phyloP scores from a whole-genome alignment of 2,888 invertebrate genomes.

The Amaurobius ferox region DNA sequence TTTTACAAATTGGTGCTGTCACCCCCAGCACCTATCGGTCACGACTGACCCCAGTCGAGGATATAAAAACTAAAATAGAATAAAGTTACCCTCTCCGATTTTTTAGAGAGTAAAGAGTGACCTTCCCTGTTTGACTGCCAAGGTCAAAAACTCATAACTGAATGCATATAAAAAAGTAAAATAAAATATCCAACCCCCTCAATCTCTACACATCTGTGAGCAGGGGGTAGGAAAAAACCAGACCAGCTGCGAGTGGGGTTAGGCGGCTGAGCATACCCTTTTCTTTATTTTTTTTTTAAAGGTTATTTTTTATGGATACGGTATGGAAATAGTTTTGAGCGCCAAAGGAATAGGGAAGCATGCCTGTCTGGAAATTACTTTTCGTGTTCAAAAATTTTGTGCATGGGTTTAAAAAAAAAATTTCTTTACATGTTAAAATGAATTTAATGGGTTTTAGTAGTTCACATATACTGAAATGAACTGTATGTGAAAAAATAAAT shows the following conservation, averaged over 20 bases:
- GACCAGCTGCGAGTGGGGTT: slow-evolving; percentile 43
- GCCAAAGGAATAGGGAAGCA: too few species aligned
- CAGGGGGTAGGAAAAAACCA: slow-evolving; percentile 27
- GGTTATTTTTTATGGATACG: neutral
- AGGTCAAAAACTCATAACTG: slow-evolving; percentile 51
- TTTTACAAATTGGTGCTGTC: slow-evolving; percentile 2
- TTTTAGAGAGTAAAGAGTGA: slow-evolving; percentile 17
- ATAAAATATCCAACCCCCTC: slow-evolving; percentile 22
- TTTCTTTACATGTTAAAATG: too few species aligned
- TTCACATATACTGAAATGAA: too few species aligned
- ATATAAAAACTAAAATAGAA: neutral
- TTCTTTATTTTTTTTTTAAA: neutral
- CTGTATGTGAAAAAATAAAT: too few species aligned
- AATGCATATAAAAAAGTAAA: slow-evolving; percentile 8
- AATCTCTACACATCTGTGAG: slow-evolving; percentile 25
- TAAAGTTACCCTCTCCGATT: neutral
- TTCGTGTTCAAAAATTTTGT: too few species aligned
- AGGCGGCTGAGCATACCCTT: neutral
- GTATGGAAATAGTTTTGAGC: neutral
- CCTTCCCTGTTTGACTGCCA: slow-evolving; percentile 45
- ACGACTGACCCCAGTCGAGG: slow-evolving; percentile 3
- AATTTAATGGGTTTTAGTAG: too few species aligned
- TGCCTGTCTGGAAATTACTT: too few species aligned
- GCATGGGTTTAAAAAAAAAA: too few species aligned
- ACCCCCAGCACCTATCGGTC: slow-evolving; percentile 1